phyloP scores from a whole-genome alignment of 2,797 vertebrate genomes.

The Lepilemur septentrionalis region DNA sequence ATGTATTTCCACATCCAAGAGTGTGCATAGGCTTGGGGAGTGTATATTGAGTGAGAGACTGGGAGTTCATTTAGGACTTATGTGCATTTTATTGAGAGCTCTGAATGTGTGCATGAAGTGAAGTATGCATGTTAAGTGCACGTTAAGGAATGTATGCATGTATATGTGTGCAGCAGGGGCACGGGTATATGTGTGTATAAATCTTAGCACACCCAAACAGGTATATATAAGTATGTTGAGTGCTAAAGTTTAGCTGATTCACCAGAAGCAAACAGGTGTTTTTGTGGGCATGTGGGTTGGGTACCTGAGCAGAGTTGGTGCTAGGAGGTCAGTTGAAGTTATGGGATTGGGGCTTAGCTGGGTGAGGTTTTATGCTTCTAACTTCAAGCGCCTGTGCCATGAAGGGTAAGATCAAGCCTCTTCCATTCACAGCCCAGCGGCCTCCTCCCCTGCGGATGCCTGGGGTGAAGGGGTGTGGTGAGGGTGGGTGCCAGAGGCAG shows the following conservation, averaged over 20 bases:
- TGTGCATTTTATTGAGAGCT: background rate
- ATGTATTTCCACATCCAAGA: background rate
- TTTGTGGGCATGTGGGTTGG: background rate
- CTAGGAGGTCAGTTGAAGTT: background rate
- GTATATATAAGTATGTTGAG: background rate
- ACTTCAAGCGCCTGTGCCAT: background rate
- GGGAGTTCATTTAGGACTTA: background rate
- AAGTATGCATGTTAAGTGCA: background rate
- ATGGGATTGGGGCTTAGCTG: background rate
- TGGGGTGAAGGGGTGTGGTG: background rate
- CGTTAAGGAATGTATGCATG: background rate
- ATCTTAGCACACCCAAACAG: background rate
- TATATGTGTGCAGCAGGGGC: background rate
- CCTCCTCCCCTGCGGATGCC: background rate
- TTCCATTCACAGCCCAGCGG: background rate
- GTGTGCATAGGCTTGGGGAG: background rate
- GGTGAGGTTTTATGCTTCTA: background rate
- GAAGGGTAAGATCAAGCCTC: background rate
- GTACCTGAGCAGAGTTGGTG: background rate
- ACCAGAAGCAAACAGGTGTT: background rate
- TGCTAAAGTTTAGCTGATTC: background rate
- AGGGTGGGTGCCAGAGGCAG: background rate
- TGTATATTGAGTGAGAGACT: background rate
- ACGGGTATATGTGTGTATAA: background rate
- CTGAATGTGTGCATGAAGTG: background rate